These are phyloP conservation scores for Lasioglossum leucozonium DNA, from an alignment of 2,888 invertebrate genomes.

Conservation along the genomic window DNA sequence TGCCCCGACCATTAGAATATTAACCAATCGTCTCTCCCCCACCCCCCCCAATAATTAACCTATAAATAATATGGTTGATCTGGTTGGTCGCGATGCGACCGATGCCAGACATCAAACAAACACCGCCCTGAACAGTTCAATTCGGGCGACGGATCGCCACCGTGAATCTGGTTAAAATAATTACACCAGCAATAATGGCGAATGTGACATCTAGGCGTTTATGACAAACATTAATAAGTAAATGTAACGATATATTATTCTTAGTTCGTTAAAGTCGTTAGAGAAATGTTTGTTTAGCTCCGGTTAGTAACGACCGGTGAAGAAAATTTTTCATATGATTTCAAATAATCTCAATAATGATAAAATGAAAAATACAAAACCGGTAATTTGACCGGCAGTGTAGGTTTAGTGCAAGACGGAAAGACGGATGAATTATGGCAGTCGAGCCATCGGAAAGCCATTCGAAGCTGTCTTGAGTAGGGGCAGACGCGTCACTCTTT, in stretches of 20 bases:
- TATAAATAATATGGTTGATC: conserved; percentile 20
- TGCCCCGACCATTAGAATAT: neutral
- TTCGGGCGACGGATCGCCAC: neutral
- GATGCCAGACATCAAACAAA: conserved; percentile 6
- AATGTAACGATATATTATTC: too few species aligned
- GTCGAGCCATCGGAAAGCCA: neutral
- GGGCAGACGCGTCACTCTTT: neutral
- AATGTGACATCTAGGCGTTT: too few species aligned
- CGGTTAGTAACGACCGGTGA: too few species aligned
- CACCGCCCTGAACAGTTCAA: neutral
- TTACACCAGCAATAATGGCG: too few species aligned
- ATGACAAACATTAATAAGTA: too few species aligned
- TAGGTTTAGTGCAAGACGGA: too few species aligned
- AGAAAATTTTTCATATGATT: too few species aligned
- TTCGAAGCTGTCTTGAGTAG: neutral
- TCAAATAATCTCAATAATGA: too few species aligned
- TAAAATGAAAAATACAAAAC: too few species aligned
- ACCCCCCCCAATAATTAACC: conserved; percentile 33
- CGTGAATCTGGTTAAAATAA: neutral
- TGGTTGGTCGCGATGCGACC: neutral
- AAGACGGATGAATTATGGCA: neutral
- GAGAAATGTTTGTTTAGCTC: too few species aligned
- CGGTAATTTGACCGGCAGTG: too few species aligned
- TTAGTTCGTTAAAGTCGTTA: too few species aligned
- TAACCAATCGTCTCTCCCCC: neutral